Base-by-base conservation (phyloP, 1,140 invertebrate species). In the Trypoxylus dichotomus region DNA sequence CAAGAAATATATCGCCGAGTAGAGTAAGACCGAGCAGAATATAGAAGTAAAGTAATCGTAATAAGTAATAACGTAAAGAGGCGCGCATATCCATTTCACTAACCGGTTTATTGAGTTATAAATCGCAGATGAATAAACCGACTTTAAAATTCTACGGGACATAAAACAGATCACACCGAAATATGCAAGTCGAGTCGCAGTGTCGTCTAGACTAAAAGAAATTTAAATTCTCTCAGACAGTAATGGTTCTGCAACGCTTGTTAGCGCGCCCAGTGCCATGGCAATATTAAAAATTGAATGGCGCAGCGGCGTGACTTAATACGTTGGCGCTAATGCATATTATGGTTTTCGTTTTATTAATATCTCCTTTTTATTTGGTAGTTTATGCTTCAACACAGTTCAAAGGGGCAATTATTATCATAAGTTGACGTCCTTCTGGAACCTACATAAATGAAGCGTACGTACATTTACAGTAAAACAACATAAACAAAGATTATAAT, bases 71-170 rank as follows among this genome's bases (percentile, higher is more conserved):
- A 68, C 21, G 21, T 68, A 68, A 29, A 68, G 47, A 68, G 24
- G 60, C 60, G 24, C 15, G 19, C 47, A 24, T 29, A 68, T 68
- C 60, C 60, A 68, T 68, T 68, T 27, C 60, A 68, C 60, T 68
- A 68, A 68, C 60, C 60, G 60, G 60, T 68, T 68, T 68, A 68
- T 68, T 68, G 60, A 68, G 60, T 68, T 68, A 68, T 68, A 68
- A 68, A 68, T 68, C 60, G 60, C 60, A 68, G 60, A 68, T 68
- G 60, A 68, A 68, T 68, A 68, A 68, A 68, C 21, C 21, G 24
- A 68, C 24, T 68, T 68, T 68, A 68, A 68, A 68, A 68, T 68
- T 68, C 60, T 29, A 21, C 24, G 7, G 24, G 21, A 68, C 60
- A 68, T 68, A 68, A 68, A 68, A 68, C 60, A 68, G 60, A 68